Conservation (phyloP, 2,888 invertebrate species). For the Eilema griseolum region DNA sequence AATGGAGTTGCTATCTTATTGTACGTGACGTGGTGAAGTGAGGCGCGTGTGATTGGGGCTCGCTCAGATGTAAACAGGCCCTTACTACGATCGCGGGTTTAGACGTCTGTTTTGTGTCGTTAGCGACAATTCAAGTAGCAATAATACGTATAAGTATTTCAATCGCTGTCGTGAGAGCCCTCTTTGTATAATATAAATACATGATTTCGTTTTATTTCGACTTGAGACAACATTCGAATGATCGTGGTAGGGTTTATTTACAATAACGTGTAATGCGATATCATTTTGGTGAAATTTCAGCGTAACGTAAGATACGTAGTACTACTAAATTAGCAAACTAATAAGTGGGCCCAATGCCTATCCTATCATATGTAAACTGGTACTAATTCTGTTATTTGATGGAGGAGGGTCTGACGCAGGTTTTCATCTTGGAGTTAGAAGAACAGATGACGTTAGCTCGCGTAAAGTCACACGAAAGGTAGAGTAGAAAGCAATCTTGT, state of each 20-base stretch:
- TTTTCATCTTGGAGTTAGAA: no score
- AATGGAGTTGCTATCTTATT: constrained; percentile 72
- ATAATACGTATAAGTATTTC: constrained; percentile 19
- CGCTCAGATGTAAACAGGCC: constrained; percentile 66
- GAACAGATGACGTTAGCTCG: no score
- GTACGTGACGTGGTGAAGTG: constrained; percentile 63
- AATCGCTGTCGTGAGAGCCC: background rate
- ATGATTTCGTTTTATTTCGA: constrained; percentile 14
- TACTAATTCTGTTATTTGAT: no score
- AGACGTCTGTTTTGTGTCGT: constrained; percentile 9
- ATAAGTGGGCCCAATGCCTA: no score
- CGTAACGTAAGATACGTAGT: background rate
- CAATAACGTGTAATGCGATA: constrained; percentile 62
- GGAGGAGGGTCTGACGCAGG: no score
- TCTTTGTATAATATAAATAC: constrained; percentile 2
- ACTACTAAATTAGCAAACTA: no score
- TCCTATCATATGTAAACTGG: no score
- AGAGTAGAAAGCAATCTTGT: no score
- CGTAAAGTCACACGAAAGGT: no score
- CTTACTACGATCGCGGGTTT: constrained; percentile 46
- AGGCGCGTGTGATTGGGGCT: constrained; percentile 70
- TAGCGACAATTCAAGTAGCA: constrained; percentile 14
- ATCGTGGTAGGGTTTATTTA: constrained; percentile 50
- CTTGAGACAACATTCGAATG: constrained; percentile 15
- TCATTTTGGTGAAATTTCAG: background rate